A percentile compares a stretch with the other conserved stretches of the same genome.
These are phyloP conservation scores for Campylorhamphus procurvoides DNA, from an alignment of 2,113 vertebrate genomes.

Conservation along the genomic window DNA sequence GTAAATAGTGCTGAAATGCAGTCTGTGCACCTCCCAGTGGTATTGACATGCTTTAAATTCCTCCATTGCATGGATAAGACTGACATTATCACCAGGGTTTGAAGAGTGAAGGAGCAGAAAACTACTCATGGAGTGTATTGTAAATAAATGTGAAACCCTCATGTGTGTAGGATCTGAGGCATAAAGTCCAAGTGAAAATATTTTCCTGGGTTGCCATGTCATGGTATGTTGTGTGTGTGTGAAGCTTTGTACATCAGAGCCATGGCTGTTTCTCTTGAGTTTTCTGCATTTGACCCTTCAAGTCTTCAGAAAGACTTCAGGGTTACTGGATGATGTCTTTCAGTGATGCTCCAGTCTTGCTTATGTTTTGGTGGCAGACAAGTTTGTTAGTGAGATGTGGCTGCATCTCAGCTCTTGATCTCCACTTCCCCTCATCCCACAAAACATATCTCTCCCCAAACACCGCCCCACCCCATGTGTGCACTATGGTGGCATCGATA, in stretches of 20 bases:
- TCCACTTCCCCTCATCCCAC: not conserved
- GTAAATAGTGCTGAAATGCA: slow-evolving; percentile 46
- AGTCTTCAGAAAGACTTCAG: not conserved
- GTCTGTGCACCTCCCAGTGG: not conserved
- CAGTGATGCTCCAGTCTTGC: not conserved
- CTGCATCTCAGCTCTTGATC: not conserved
- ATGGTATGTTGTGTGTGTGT: not conserved
- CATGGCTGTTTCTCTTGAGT: not conserved
- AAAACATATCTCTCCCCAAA: not conserved
- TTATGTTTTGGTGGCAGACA: not conserved
- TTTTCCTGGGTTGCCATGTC: not conserved
- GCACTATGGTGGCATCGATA: not conserved
- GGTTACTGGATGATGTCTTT: not conserved
- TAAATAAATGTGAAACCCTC: not conserved
- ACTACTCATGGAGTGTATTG: not conserved
- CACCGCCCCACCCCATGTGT: rapidly evolving
- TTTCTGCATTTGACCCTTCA: not conserved
- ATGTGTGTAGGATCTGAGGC: not conserved
- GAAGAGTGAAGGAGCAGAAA: slow-evolving; percentile 23
- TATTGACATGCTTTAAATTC: slow-evolving; percentile 46
- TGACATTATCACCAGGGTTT: not conserved
- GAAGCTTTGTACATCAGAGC: not conserved
- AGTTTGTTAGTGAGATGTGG: not conserved
- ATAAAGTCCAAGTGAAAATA: not conserved
- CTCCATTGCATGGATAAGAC: slow-evolving; percentile 21